A percentile compares a stretch with the other conserved stretches of the same genome.
These are phyloP conservation scores for Pristiophorus japonicus DNA, from an alignment of 2,113 vertebrate species.

Conservation along the genomic window DNA sequence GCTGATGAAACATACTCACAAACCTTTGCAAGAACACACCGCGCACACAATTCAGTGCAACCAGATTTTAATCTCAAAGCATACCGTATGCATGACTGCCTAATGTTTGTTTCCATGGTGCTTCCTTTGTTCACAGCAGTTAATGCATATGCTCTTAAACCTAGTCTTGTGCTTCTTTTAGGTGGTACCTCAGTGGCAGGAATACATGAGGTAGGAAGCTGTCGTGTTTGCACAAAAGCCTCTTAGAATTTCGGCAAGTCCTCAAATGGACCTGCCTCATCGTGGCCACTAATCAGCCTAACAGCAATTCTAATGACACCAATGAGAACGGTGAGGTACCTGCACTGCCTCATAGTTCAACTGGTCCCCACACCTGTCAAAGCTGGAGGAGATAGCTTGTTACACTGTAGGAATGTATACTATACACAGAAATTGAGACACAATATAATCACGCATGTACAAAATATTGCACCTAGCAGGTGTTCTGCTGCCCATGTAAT, in stretches of 20 bases:
- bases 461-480: not conserved
- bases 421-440: too few species aligned
- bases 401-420: not conserved
- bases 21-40: not conserved
- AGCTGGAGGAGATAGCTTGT: not conserved
- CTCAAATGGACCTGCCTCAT: not conserved
- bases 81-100: not conserved
- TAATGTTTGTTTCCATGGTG: not conserved
- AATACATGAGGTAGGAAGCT: not conserved
- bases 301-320: too few species aligned
- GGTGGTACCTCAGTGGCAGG: not conserved
- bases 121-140: not conserved
- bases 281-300: too few species aligned
- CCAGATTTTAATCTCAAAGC: not conserved
- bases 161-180: not conserved
- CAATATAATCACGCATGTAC: not conserved
- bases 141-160: not conserved
- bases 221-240: too few species aligned
- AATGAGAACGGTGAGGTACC: not conserved
- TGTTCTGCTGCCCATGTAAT: not conserved
- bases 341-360: too few species aligned
- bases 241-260: not conserved
- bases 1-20: not conserved
- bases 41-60: not conserved
- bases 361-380: not conserved